These are phyloP conservation scores for Atta colombica DNA, from an alignment of 1,140 invertebrate species.

Conservation along the genomic window DNA sequence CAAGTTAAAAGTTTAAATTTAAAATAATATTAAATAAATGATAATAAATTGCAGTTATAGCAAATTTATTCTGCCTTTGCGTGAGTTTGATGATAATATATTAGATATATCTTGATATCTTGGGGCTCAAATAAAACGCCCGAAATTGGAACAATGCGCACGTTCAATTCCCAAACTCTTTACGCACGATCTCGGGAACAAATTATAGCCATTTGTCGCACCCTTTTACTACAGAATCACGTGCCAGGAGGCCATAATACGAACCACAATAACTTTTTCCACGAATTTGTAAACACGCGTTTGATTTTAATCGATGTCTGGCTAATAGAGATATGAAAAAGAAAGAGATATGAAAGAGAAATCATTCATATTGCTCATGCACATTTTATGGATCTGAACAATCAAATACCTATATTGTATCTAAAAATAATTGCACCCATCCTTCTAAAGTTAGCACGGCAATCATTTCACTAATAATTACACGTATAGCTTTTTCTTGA, in stretches of 20 bases:
- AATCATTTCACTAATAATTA: slow-evolving; percentile 12
- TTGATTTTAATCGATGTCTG: slow-evolving; percentile 61
- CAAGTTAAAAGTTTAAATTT: slow-evolving; percentile 2
- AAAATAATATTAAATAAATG: slow-evolving; percentile 9
- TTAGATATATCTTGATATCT: background rate
- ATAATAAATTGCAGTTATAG: slow-evolving; percentile 8
- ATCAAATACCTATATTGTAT: background rate
- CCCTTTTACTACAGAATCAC: slow-evolving; percentile 57
- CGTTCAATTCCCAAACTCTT: slow-evolving; percentile 1
- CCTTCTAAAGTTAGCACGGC: background rate
- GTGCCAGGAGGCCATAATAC: slow-evolving; percentile 47
- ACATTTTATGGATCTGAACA: background rate
- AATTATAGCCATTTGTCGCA: slow-evolving; percentile 61
- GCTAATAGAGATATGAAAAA: slow-evolving; percentile 39
- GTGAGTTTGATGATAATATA: background rate
- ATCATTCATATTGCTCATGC: background rate
- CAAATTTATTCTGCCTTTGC: background rate
- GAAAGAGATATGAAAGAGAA: background rate
- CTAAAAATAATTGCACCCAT: background rate
- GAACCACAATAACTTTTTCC: slow-evolving; percentile 21
- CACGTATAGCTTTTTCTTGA: background rate
- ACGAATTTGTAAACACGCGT: slow-evolving; percentile 62
- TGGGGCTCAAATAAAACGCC: slow-evolving; percentile 1
- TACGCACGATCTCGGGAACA: slow-evolving; percentile 33
- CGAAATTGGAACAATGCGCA: slow-evolving; percentile 16